Percentiles rank a stretch among this genome's conserved stretches.
Evolutionary conservation across 2,888 invertebrate genomes (phyloP).

Genomic region (Amorpha juglandis): DNA sequence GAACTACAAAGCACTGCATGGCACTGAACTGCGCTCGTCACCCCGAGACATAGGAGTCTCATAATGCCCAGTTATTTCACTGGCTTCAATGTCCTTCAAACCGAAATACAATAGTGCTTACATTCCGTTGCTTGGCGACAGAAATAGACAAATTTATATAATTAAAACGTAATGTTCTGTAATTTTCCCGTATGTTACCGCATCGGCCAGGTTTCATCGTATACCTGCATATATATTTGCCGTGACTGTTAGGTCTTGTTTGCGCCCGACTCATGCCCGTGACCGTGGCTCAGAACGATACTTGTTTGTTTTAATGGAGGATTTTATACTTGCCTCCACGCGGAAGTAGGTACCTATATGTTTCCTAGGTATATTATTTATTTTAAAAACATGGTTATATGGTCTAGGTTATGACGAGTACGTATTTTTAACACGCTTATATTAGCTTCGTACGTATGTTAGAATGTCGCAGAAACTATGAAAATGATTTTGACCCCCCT

Average conservation of each 20-base stretch:
- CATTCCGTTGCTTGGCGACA: no score
- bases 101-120: no score
- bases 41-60: no score
- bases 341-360: not conserved
- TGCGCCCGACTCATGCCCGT: constrained; percentile 56
- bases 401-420: not conserved
- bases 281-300: constrained; percentile 49
- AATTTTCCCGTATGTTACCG: constrained; percentile 43
- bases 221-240: constrained; percentile 62
- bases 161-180: constrained; percentile 40
- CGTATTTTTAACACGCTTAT: no score
- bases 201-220: constrained; percentile 48
- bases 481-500: no score
- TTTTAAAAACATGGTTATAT: not conserved
- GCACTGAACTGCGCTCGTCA: no score
- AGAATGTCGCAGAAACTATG: no score
- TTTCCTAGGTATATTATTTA: not conserved
- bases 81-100: no score
- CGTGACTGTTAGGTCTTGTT: constrained; percentile 69
- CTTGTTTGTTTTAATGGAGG: constrained; percentile 52
- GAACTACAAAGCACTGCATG: no score
- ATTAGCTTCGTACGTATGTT: no score
- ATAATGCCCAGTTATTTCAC: no score
- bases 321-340: constrained; percentile 34
- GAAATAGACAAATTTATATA: not conserved